Conservation (phyloP, 2,113 vertebrate genomes). For the Oncorhynchus kisutch region DNA sequence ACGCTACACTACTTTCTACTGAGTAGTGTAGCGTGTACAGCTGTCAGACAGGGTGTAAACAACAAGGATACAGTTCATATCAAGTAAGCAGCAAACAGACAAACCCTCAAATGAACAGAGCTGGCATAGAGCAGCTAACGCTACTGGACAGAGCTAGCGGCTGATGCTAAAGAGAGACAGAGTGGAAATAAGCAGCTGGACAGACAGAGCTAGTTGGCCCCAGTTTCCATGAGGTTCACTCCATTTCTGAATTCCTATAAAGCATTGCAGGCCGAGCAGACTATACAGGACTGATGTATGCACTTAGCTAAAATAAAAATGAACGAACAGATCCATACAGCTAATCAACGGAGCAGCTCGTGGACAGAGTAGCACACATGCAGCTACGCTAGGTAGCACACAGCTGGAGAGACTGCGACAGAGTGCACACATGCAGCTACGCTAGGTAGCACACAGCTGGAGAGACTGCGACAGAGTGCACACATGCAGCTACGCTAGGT, state of each 20-base stretch:
- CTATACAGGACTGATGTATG: background rate
- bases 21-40: no score
- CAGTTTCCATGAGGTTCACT: background rate
- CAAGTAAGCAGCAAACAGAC: no score
- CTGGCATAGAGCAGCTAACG: background rate
- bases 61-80: no score
- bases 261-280: background rate
- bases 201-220: background rate
- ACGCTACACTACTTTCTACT: no score
- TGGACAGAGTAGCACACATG: background rate
- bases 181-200: background rate
- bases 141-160: background rate
- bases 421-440: background rate
- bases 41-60: no score
- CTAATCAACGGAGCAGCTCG: background rate
- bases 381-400: background rate
- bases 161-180: background rate
- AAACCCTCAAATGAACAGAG: no score
- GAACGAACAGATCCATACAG: conserved; percentile 18
- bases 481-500: background rate
- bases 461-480: background rate
- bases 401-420: background rate
- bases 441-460: background rate
- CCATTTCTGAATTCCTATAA: background rate
- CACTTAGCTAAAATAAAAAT: conserved; percentile 30